A percentile compares a stretch with the other conserved stretches of the same genome.
Conservation (phyloP, 2,113 vertebrate species). For the Puffinus mauretanicus region DNA sequence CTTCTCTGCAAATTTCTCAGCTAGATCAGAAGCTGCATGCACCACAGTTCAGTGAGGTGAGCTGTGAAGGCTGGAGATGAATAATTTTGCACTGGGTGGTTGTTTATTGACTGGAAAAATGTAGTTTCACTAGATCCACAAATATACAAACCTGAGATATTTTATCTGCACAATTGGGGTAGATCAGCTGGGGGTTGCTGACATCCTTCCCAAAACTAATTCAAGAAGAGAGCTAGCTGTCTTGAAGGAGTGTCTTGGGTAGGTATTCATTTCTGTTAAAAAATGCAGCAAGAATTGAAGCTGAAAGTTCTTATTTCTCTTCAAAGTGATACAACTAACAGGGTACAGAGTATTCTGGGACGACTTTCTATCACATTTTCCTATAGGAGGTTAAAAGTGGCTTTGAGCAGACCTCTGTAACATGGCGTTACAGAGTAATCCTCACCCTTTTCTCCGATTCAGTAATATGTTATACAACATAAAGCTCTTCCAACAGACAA, state of each 20-base stretch:
- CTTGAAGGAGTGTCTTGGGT: background rate
- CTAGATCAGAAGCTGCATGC: background rate
- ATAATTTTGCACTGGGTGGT: background rate
- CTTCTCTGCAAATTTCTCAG: background rate
- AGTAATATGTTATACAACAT: background rate
- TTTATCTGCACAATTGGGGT: background rate
- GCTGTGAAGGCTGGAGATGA: background rate
- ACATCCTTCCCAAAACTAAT: background rate
- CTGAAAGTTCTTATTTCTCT: background rate
- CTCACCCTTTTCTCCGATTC: background rate
- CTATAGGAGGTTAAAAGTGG: background rate
- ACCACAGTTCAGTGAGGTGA: background rate
- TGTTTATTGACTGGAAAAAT: background rate
- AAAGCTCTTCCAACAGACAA: background rate
- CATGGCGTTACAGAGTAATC: background rate
- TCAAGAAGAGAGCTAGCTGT: background rate
- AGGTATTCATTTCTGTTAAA: background rate
- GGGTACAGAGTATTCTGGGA: background rate
- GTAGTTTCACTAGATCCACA: background rate
- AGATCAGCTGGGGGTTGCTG: background rate
- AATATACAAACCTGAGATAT: background rate
- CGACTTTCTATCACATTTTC: background rate
- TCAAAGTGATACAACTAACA: background rate
- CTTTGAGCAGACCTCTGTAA: background rate
- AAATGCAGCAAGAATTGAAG: background rate